These are phyloP conservation scores for Oxyura jamaicensis DNA, from an alignment of 2,113 vertebrate species.

Conservation along the genomic window DNA sequence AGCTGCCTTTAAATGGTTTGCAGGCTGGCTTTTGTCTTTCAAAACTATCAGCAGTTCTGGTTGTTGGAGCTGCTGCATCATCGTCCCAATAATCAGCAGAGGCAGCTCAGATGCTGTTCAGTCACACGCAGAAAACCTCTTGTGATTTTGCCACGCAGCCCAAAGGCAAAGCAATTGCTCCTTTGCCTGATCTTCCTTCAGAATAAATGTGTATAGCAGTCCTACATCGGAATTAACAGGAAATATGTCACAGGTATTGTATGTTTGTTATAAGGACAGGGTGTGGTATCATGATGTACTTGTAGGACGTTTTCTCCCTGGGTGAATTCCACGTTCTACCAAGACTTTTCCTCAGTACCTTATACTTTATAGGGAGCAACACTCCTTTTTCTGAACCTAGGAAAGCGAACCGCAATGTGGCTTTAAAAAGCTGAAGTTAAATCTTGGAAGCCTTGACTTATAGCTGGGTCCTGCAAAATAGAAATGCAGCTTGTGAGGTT, in stretches of 20 bases:
- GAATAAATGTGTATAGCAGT: background rate
- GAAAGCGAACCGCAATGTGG: background rate
- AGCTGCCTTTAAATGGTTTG: background rate
- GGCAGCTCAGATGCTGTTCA: background rate
- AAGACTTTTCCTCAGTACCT: background rate
- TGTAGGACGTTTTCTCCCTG: background rate
- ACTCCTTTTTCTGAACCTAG: background rate
- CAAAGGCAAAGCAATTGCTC: background rate
- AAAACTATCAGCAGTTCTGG: background rate
- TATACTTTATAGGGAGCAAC: background rate
- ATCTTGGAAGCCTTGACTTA: background rate
- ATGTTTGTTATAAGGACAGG: background rate
- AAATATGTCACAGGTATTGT: background rate
- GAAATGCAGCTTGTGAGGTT: background rate
- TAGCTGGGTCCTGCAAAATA: background rate
- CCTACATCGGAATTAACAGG: background rate
- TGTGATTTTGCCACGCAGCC: background rate
- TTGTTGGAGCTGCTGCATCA: background rate
- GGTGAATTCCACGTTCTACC: background rate
- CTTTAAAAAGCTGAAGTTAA: background rate
- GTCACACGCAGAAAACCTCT: background rate
- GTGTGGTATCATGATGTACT: background rate
- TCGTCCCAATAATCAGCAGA: background rate
- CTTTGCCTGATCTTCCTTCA: background rate
- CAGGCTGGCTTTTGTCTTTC: background rate